Base-by-base conservation (phyloP, 2,113 vertebrate genomes). In the Periophthalmodon schlosseri region DNA sequence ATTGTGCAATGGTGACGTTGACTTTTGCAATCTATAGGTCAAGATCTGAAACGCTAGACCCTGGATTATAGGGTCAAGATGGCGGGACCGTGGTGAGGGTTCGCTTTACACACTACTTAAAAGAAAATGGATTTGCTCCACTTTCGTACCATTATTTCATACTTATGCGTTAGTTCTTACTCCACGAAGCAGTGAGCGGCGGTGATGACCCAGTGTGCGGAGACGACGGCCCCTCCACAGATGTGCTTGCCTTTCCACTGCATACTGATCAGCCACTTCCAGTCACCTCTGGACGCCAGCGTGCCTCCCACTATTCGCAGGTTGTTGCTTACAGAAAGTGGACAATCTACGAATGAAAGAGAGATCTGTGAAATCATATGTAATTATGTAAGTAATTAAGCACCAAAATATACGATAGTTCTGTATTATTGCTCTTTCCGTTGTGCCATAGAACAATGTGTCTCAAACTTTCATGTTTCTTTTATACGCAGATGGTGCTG, bases 211-310 rank as follows among this genome's bases (percentile, higher is more conserved):
- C 94, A 95, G 75, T 21, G 82, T 6, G 84, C 46, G 15, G 88
- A 90, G 83, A 95, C 73, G 68, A 94, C 86, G 49, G 89, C 81
- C 0, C 91, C 95, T 7, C 95, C 93, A 71, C 94, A 94, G 28
- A 90, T 36, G 10, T 94, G 93, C 8, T 21, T 82, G 24, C 89
- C 89, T 65, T 61, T 89, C 89, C 90, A 93, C 2, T 93, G 94
- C 70, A 95, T 79, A 61, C 94, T 94, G 84, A 88, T 88, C 84
- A 94, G 94, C 95, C 93, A 95, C 1, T 83, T 91, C 94, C 93
- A 95, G 18, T 80, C 80, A 20, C 79, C 79, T 5, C 68, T 78
- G 18, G 66, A 21, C 0, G 93, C 91, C 16, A 90, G 33, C 0
- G 72, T 74, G 39, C 94, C 94, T 5, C 94, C 92, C 0, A 94